Conservation (phyloP, 2,113 vertebrate species). For the Gavialis gangeticus region DNA sequence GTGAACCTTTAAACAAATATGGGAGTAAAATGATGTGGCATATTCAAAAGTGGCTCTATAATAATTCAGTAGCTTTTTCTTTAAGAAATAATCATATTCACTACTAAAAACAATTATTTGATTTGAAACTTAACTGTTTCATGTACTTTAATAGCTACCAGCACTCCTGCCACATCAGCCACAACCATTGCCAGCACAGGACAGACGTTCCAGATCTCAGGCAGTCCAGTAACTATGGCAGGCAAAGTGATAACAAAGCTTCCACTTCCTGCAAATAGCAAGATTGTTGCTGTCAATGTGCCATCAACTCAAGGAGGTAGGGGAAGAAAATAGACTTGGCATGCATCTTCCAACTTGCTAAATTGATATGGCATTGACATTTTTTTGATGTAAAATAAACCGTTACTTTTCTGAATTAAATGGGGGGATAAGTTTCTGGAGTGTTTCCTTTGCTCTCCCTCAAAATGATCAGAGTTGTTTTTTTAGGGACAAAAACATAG, state of each 20-base stretch:
- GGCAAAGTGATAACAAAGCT: constrained; percentile 98
- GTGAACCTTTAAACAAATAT: constrained; percentile 5
- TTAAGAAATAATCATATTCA: constrained; percentile 70
- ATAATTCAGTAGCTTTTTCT: constrained; percentile 46
- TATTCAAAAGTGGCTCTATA: constrained; percentile 8
- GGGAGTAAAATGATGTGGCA: not conserved
- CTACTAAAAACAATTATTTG: constrained; percentile 65
- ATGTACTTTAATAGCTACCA: constrained; percentile 90
- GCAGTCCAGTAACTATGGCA: constrained; percentile 91
- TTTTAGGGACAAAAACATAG: constrained; percentile 8
- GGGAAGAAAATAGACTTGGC: constrained; percentile 64
- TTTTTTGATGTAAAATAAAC: constrained; percentile 50
- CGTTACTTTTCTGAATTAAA: not conserved
- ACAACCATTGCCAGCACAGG: constrained; percentile 89
- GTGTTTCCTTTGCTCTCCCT: not conserved
- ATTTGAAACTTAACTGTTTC: constrained; percentile 80
- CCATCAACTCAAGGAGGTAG: constrained; percentile 98
- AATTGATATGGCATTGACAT: constrained; percentile 66
- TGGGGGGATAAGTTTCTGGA: not conserved
- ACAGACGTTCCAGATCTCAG: constrained; percentile 97
- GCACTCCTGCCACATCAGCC: constrained; percentile 88
- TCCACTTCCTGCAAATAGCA: constrained; percentile 98
- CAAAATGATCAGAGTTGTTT: not conserved
- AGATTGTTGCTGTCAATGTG: constrained; percentile 98
- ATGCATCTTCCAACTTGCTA: constrained; percentile 61